A percentile compares a stretch with the other conserved stretches of the same genome.
phyloP scores from a whole-genome alignment of 2,113 vertebrate species.

The Columbina picui region DNA sequence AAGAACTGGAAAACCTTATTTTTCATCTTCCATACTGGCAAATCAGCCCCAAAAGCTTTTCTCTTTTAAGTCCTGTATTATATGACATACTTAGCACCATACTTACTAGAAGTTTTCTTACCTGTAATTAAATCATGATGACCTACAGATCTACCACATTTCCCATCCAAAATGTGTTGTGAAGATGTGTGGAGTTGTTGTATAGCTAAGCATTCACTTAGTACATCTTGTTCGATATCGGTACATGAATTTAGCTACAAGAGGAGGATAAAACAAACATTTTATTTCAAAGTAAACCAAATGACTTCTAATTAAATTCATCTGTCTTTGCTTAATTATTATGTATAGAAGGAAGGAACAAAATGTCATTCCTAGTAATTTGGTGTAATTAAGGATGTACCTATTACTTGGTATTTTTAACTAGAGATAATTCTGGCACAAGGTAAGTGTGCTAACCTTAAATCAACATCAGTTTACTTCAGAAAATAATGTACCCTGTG shows the following conservation, averaged over 20 bases:
- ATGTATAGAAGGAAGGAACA: not conserved
- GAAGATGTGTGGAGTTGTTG: constrained; percentile 86
- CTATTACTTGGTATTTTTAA: not conserved
- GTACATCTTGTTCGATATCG: constrained; percentile 85
- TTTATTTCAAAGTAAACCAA: constrained; percentile 48
- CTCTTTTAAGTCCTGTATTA: not conserved
- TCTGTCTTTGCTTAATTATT: not conserved
- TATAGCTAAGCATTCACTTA: constrained; percentile 88
- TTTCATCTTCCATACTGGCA: not conserved
- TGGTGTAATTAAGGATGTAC: not conserved
- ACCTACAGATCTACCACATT: constrained; percentile 79
- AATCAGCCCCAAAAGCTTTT: not conserved
- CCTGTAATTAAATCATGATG: constrained; percentile 90
- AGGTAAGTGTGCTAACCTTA: not conserved
- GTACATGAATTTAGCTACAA: constrained; percentile 84
- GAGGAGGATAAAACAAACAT: constrained; percentile 62
- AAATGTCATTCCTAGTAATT: constrained; percentile 13
- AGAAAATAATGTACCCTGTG: constrained; percentile 4
- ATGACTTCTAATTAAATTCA: not conserved
- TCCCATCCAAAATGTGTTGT: constrained; percentile 85
- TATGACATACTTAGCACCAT: not conserved
- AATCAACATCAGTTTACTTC: not conserved
- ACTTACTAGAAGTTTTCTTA: constrained; percentile 50
- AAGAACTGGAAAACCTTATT: not conserved
- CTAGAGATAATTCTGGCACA: not conserved